Conservation (phyloP, 2,888 invertebrate species). For the Xestobium rufovillosum region DNA sequence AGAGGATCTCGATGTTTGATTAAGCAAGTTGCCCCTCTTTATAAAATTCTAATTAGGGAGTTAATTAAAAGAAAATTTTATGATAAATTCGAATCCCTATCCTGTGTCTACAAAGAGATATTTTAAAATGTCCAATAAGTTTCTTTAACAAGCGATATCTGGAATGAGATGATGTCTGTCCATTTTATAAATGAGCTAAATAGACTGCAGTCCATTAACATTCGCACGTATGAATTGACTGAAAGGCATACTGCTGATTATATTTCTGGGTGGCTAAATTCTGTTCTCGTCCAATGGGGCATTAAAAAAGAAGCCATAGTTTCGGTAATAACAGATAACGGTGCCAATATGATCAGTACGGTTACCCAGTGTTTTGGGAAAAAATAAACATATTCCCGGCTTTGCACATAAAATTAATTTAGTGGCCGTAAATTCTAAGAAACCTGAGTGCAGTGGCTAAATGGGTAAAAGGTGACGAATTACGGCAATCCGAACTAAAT, state of each 20-base stretch:
- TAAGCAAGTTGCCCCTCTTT: too few species aligned
- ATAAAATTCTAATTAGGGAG: too few species aligned
- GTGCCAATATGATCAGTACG: constrained; percentile 4
- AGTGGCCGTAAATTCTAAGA: constrained; percentile 1
- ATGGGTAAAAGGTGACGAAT: not conserved
- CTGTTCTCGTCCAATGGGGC: not conserved
- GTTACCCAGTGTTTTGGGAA: constrained; percentile 4
- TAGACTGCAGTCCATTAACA: too few species aligned
- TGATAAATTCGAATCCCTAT: too few species aligned
- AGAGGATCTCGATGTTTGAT: too few species aligned
- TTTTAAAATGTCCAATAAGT: too few species aligned
- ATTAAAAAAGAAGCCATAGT: not conserved
- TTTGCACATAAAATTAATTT: constrained; percentile 1
- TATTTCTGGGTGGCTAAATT: constrained; percentile 7
- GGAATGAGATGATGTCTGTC: constrained; percentile 11
- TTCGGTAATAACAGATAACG: constrained; percentile 6
- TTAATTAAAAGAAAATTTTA: too few species aligned
- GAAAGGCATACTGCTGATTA: constrained; percentile 11
- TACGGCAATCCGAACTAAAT: not conserved
- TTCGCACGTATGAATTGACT: too few species aligned
- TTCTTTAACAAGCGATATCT: constrained; percentile 10
- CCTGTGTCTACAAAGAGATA: too few species aligned
- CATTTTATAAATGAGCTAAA: constrained; percentile 4
- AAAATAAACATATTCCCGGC: not conserved
- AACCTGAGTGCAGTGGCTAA: not conserved